These are phyloP conservation scores for Aelia acuminata DNA, from an alignment of 2,888 invertebrate species.

Conservation along the genomic window DNA sequence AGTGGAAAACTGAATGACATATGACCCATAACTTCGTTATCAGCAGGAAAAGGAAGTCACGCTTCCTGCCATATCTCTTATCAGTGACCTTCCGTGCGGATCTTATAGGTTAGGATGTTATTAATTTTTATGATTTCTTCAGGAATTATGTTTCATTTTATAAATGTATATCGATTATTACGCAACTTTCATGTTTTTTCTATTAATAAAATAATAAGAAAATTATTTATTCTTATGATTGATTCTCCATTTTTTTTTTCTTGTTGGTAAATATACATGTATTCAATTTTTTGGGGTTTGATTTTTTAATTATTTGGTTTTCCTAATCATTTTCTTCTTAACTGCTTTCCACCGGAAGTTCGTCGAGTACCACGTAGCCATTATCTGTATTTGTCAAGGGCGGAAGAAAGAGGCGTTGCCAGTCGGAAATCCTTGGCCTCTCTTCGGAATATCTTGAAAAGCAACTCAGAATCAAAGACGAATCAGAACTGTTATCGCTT, in stretches of 20 bases:
- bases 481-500: neutral
- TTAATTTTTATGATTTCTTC: neutral
- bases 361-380: neutral
- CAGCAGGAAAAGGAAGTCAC: constrained; percentile 19
- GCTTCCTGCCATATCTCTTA: constrained; percentile 19
- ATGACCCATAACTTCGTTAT: neutral
- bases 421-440: constrained; percentile 14
- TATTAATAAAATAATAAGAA: no score
- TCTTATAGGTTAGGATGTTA: neutral
- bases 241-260: no score
- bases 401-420: constrained; percentile 16
- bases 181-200: no score
- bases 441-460: constrained; percentile 3
- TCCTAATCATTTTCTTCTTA: neutral
- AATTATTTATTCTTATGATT: no score
- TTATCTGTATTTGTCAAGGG: constrained; percentile 19
- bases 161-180: no score
- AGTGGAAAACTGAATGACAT: constrained; percentile 19
- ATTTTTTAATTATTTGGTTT: neutral
- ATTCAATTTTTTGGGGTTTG: no score
- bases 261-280: no score
- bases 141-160: no score
- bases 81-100: neutral
- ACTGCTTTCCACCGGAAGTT: neutral
- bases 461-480: neutral